phyloP scores from a whole-genome alignment of 1,140 invertebrate species.

The Pachypeltis micranthus region DNA sequence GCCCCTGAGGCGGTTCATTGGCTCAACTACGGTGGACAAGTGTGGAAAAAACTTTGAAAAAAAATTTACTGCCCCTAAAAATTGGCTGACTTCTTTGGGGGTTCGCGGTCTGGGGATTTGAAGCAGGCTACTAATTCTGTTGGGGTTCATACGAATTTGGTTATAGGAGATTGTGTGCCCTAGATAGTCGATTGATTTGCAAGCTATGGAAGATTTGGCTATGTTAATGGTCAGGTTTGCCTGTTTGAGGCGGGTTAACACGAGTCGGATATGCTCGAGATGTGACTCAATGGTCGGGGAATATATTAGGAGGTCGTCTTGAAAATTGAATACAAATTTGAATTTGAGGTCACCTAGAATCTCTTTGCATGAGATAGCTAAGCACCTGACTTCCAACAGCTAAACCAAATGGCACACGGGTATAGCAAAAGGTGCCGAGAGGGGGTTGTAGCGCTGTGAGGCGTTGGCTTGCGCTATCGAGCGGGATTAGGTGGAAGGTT shows the following conservation, averaged over 20 bases:
- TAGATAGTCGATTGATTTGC: slow-evolving; percentile 1
- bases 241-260: slow-evolving; percentile 16
- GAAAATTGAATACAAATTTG: slow-evolving; percentile 20
- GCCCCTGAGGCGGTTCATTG: background rate
- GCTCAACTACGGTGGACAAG: background rate
- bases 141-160: slow-evolving; percentile 8
- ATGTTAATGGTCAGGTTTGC: slow-evolving; percentile 21
- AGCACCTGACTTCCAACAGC: slow-evolving; percentile 27
- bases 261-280: too few relatives aligned
- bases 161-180: slow-evolving; percentile 14
- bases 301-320: slow-evolving; percentile 31
- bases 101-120: slow-evolving; percentile 20
- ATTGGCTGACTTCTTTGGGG: background rate
- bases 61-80: background rate
- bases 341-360: slow-evolving; percentile 17
- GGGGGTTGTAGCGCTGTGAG: background rate
- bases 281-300: slow-evolving; percentile 20
- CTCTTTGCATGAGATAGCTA: slow-evolving; percentile 30
- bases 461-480: background rate
- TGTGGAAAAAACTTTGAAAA: background rate
- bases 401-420: background rate
- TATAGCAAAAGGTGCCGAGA: background rate
- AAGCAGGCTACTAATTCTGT: slow-evolving; percentile 1
- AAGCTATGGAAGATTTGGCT: slow-evolving; percentile 18
- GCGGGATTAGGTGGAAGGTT: background rate